phyloP scores from a whole-genome alignment of 2,888 invertebrate species.

The Phorcus lineatus region DNA sequence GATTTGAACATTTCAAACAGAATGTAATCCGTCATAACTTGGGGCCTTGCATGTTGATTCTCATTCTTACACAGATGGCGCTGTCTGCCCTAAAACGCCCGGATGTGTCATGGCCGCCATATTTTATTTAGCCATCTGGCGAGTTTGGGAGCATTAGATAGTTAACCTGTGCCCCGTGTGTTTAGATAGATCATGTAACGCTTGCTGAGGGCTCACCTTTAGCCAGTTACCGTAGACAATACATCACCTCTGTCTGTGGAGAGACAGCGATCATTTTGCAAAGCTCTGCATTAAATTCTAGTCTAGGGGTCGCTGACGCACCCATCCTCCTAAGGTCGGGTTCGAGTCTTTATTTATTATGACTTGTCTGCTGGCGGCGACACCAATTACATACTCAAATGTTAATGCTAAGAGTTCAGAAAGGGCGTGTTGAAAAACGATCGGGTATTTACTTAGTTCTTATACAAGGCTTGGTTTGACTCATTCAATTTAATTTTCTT shows the following conservation, averaged over 20 bases:
- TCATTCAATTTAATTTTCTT: too few relatives aligned
- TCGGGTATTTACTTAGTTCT: too few relatives aligned
- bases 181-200: not conserved
- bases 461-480: too few relatives aligned
- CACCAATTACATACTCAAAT: not conserved
- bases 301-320: not conserved
- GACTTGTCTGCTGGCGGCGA: not conserved
- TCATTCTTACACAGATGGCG: not conserved
- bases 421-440: not conserved
- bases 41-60: too few relatives aligned
- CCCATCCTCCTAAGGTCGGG: not conserved
- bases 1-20: too few relatives aligned
- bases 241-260: too few relatives aligned
- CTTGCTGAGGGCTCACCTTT: not conserved
- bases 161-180: not conserved
- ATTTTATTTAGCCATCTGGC: not conserved
- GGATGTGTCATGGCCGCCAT: conserved; percentile 1
- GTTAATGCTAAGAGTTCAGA: not conserved
- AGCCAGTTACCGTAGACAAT: not conserved
- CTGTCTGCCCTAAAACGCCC: not conserved
- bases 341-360: not conserved
- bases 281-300: too few relatives aligned
- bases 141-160: not conserved
- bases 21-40: too few relatives aligned
- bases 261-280: too few relatives aligned